Evolutionary conservation across 2,113 vertebrate species (phyloP).

Genomic region (Triplophysa tibetana): DNA sequence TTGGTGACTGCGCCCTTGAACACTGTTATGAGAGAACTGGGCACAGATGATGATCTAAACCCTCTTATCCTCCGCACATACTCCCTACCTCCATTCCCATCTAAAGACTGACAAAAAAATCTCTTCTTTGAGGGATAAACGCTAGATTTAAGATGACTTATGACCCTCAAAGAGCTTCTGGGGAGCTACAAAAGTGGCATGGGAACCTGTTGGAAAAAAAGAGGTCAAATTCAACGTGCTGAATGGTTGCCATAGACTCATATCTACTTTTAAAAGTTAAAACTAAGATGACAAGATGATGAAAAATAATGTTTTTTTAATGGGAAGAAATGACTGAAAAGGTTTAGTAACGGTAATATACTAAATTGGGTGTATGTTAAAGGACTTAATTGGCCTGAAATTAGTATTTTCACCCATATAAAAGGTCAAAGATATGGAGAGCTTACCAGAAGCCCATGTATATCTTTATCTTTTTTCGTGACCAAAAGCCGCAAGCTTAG

Average conservation of each 20-base stretch:
- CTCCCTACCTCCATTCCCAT: conserved; percentile 61
- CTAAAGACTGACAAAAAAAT: conserved; percentile 63
- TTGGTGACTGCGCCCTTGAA: conserved; percentile 65
- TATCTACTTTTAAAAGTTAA: background rate
- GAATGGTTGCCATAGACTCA: background rate
- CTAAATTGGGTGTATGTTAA: background rate
- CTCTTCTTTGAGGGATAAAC: conserved; percentile 74
- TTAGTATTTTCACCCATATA: background rate
- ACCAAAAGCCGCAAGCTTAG: conserved; percentile 1
- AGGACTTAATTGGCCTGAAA: background rate
- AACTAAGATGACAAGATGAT: background rate
- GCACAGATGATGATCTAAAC: conserved; percentile 76
- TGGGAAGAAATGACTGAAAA: background rate
- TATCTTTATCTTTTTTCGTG: background rate
- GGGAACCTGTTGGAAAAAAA: conserved; percentile 63
- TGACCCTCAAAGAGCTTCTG: conserved; percentile 63
- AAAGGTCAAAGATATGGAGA: background rate
- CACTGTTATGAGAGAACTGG: conserved; percentile 69
- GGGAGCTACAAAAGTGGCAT: conserved; percentile 66
- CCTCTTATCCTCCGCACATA: conserved; percentile 71
- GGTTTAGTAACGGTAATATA: background rate
- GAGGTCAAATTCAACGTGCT: background rate
- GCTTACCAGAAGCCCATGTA: background rate
- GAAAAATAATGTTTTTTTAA: background rate
- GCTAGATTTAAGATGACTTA: conserved; percentile 70